Base-by-base conservation (phyloP, 2,113 vertebrate genomes). In the Siniperca knerii region DNA sequence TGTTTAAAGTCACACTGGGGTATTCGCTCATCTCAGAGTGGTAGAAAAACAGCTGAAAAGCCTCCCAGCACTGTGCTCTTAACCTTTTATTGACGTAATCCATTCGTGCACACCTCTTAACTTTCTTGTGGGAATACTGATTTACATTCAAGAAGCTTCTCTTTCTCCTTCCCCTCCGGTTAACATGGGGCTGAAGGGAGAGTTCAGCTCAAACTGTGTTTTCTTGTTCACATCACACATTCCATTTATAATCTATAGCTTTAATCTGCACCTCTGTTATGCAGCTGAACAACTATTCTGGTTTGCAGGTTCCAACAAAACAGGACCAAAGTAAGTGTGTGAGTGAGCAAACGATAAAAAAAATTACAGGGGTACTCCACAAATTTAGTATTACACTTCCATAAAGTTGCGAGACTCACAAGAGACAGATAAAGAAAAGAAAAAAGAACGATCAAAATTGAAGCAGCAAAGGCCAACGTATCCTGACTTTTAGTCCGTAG, bases 11-110 rank as follows among this genome's bases (percentile, higher is more conserved):
- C 67, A 74, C 64, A 44, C 62, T 40, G 40, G 81, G 66, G 64
- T 65, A 50, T 81, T 78, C 11, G 9, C 66, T 77, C 70, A 66
- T 82, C 52, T 77, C 46, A 70, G 58, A 80, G 23, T 29, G 37
- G 68, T 72, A 74, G 67, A 54, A 58, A 68, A 87, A 75, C 71
- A 57, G 40, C 75, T 74, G 62, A 61, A 85, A 82, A 69, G 33
- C 65, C 25, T 74, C 66, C 58, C 42, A 67, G 68, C 48, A 20
- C 33, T 77, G 80, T 76, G 54, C 85, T 79, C 52, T 60, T 75
- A 84, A 84, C 79, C 52, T 77, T 88, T 71, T 54, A 80, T 82
- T 73, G 71, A 61, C 33, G 21, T 23, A 82, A 82, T 68, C 69
- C 54, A 46, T 42, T 80, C 29, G 8, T 77, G 75, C 72, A 75